Base-by-base conservation (phyloP, 2,888 invertebrate genomes). In the Synergus laeviventris region DNA sequence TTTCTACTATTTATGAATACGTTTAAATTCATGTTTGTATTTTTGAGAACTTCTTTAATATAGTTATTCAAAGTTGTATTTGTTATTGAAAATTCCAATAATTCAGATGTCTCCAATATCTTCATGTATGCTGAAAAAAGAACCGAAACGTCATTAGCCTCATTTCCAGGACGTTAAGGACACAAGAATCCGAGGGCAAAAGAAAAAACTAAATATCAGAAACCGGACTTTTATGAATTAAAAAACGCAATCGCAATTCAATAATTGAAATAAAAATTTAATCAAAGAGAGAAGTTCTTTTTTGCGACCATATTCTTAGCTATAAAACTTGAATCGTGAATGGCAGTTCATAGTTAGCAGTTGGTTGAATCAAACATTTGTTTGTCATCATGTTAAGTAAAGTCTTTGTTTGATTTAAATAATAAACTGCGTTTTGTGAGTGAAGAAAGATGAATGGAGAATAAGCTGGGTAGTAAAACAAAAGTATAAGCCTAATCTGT, bases 81-180 rank as follows among this genome's bases (percentile, higher is more conserved):
- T 42, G 39, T 12, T 9, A 42, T 42, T 9, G 11, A 11, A 79
- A 77, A 79, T 79, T 79, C 73, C 76, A 76, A 79, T 79, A 75
- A 77, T 73, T 73, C 61, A 70, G 64, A 39, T 59, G 75, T 49
- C 70, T 79, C 77, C 64, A 77, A 77, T 70, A 64, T 75, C n/a
- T n/a, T n/a, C n/a, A 74, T 62, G 62, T 8, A 2, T 64, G 21
- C 42, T 64, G 42, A 42, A 21, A 64, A 42, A 64, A 62, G 49
- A 31, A 54, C 62, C 36, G 64, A 62, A 61, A 64, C 54, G 39
- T 64, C 36, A 18, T 74, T 62, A 75, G 66, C 75, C 66, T 66
- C 59, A 16, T 54, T 75, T 56, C 24, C 36, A 54, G 45, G 11
- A 62, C 45, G 24, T 60, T 60, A 60, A 74, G 39, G 61, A 60